Evolutionary conservation across 1,140 invertebrate species (phyloP), one percentile per base, ranked within the genome.

Genomic region (Aphidius ervi): DNA sequence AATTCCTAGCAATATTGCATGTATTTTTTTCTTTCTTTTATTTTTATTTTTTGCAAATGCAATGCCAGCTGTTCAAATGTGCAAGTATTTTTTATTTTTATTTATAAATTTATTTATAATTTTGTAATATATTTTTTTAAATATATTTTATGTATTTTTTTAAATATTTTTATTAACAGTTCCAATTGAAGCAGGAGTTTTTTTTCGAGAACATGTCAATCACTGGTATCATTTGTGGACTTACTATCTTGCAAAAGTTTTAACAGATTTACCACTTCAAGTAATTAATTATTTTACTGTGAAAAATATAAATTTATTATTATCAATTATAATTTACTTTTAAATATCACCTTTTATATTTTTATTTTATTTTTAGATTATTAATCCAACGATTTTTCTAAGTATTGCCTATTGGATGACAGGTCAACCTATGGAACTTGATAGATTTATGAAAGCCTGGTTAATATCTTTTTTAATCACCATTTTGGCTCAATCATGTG

Each of bases 21-120:
- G 87, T 67, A 72, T 94, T 16, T 95, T 95, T 76, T 94, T 95
- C 72, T 86, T 89, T 59, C 76, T 94, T 52, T 76, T 95, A 10
- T 94, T 95, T 72, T 77, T 95, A 2, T 93, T 93, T 78, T 93
- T 93, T 67, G 87, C 89, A 5, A 92, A 92, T 65, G 84, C 93
- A 1, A 94, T 95, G 92, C 91, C 92, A 2, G 92, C 92, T 43
- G 88, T 95, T 56, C 82, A 93, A 56, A 90, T 91, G 54, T 95
- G 93, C 93, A 83, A 88, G 87, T 84, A 48, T 10, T 37, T 43
- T 20, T 8, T 5, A n/a, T 10, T 42, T 5, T 4, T 10, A n/a
- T 16, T 5, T 7, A 52, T 6, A 39, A 52, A 39, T 39, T 10
- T 9, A 16, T 16, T 16, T 16, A 16, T 16, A 0, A 16, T 16